Base-by-base conservation (phyloP, 1,140 invertebrate genomes). In the Euura saliciscinereae region DNA sequence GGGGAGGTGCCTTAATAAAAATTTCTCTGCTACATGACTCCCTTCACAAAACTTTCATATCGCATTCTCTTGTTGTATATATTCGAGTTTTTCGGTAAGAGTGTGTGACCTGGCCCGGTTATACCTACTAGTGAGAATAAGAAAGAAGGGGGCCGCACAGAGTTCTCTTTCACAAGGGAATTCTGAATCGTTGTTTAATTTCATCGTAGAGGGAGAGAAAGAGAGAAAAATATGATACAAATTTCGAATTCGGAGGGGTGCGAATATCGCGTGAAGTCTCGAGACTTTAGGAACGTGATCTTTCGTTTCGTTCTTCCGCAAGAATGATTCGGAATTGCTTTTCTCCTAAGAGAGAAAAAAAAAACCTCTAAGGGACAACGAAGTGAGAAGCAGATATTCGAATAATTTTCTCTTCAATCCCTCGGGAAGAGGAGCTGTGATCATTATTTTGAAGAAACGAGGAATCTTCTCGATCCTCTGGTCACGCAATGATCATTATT, bases 31-130 rank as follows among this genome's bases (percentile, higher is more conserved):
- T 28, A 28, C 28, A 28, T 28, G 28, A 11, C 71, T 79, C 78
- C 78, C 78, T 79, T 79, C 78, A 72, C 76, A 73, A 77, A 77
- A 80, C 78, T 80, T 80, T 79, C 78, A 80, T 80, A 79, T 79
- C 78, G 78, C 74, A 72, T 79, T 75, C 71, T 71, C 69, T 65
- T 74, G 71, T 8, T 28, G 28, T 28, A 28, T 28, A 28, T 59
- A 70, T 73, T 79, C 78, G 76, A 79, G 78, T 78, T 79, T 79
- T 79, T 78, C 71, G 78, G 74, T 71, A 71, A 72, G 43, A 69
- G 71, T 28, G 70, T 44, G 66, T 76, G 74, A 75, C 78, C 78
- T 77, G 76, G 6, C 51, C 51, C 51, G 51, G 51, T 59, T 59
- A 8, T n/a, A 8, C 13, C 51, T 8, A 4, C 51, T 59, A 2